Evolutionary conservation across 1,140 invertebrate genomes (phyloP), one percentile per base, ranked within the genome.

Genomic region (Theocolax elegans): DNA sequence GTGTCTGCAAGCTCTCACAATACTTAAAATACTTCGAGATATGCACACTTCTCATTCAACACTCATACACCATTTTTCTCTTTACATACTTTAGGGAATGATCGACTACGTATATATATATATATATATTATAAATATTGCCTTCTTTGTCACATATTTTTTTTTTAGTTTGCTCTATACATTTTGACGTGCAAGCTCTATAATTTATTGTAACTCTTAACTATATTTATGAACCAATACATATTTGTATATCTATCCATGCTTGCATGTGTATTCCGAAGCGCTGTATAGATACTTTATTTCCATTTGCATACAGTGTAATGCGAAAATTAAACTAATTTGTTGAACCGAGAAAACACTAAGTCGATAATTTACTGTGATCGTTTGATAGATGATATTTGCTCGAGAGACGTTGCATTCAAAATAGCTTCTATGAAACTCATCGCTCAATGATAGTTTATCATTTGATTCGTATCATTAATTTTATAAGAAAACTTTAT

Each of bases 251-350:
- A 25, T 53, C 66, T 35, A 60, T 64, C 10, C 23, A 69, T 59
- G 53, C 46, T 71, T 71, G 69, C 69, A 71, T 71, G 69, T 59
- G 35, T n/a, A n/a, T 44, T 49, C 29, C 21, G 25, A 54, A 63
- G 40, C 23, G 27, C 27, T 69, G 35, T 21, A 44, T 6, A 13
- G 42, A 8, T 35, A 35, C 10, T 35, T 35, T 35, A n/a, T 35
- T 35, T 35, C 10, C 10, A 35, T 35, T 6, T 35, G 10, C 10
- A 35, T 10, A 35, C 31, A 35, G n/a, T 8, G 42, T 9, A 44
- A 44, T 8, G 42, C 10, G 10, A 35, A 35, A 35, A 35, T 35
- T 35, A 35, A 35, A 59, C 17, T 21, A 56, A 44, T 12, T 10
- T 31, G n/a, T 19, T 25, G 42, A 60, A 46, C 44, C n/a, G 6